Conservation (phyloP, 2,888 invertebrate species). For the Tricholauxania praeusta region DNA sequence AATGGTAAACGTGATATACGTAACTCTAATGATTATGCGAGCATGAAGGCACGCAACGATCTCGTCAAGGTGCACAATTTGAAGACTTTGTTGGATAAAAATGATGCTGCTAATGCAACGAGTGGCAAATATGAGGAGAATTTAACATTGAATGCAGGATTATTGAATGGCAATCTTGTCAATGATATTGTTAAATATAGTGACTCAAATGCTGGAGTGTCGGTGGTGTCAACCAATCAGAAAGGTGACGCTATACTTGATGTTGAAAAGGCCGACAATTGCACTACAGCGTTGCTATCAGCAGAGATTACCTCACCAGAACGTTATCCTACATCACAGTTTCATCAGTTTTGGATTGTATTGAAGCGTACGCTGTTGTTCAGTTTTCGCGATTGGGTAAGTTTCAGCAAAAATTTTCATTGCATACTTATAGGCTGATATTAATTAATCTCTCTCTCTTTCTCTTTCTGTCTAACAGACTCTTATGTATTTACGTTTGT, state of each 20-base stretch:
- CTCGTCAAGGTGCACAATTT: slow-evolving; percentile 71
- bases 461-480: slow-evolving; percentile 77
- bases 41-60: slow-evolving; percentile 69
- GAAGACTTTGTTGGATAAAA: slow-evolving; percentile 70
- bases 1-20: slow-evolving; percentile 87
- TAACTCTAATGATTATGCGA: slow-evolving; percentile 78
- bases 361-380: slow-evolving; percentile 86
- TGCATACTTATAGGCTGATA: slow-evolving; percentile 30
- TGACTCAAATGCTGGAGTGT: slow-evolving; percentile 20
- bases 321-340: slow-evolving; percentile 86
- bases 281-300: slow-evolving; percentile 77
- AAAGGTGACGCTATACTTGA: slow-evolving; percentile 66
- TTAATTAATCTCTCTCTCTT: not conserved
- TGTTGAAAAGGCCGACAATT: slow-evolving; percentile 77
- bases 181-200: slow-evolving; percentile 72
- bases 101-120: slow-evolving; percentile 68
- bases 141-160: slow-evolving; percentile 64
- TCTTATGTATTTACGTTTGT: slow-evolving; percentile 92
- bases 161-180: slow-evolving; percentile 71
- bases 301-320: slow-evolving; percentile 75
- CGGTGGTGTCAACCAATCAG: slow-evolving; percentile 57
- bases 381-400: slow-evolving; percentile 90
- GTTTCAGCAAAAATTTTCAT: slow-evolving; percentile 45
- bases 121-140: slow-evolving; percentile 64
- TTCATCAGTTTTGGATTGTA: slow-evolving; percentile 88